Percentiles rank a stretch among this genome's conserved stretches.
phyloP scores from a whole-genome alignment of 64 coral and sea anemone genomes.

The Actinia equina region DNA sequence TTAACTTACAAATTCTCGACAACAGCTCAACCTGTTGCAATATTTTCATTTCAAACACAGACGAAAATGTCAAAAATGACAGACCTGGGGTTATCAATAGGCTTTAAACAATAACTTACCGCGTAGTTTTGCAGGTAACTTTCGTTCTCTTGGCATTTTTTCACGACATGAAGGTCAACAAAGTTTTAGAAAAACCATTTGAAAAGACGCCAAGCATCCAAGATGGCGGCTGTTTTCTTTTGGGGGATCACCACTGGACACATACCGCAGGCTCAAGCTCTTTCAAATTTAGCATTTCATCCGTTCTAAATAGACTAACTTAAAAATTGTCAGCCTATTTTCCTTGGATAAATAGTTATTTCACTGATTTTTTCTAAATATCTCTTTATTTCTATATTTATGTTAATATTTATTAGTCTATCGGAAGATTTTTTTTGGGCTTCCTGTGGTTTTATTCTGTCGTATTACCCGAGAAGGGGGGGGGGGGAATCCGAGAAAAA shows the following conservation, averaged over 20 bases:
- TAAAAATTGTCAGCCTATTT: too few relatives aligned
- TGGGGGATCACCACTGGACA: background rate
- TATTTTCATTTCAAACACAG: background rate
- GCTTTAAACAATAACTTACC: constrained; percentile 13
- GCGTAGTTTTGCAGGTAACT: constrained; percentile 58
- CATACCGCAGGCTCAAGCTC: background rate
- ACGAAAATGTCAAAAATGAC: background rate
- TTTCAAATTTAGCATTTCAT: too few relatives aligned
- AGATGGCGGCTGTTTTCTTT: constrained; percentile 30
- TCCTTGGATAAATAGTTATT: too few relatives aligned
- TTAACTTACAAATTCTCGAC: background rate
- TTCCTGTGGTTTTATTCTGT: too few relatives aligned
- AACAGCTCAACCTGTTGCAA: background rate
- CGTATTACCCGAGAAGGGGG: too few relatives aligned
- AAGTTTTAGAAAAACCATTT: background rate
- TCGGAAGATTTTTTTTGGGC: too few relatives aligned
- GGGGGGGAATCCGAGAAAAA: too few relatives aligned
- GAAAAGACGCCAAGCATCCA: constrained; percentile 29
- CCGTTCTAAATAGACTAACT: too few relatives aligned
- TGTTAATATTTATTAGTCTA: too few relatives aligned
- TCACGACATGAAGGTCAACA: constrained; percentile 11
- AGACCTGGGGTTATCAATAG: background rate
- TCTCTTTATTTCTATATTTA: too few relatives aligned
- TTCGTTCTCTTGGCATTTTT: constrained; percentile 63
- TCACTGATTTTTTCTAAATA: too few relatives aligned